A percentile compares a stretch with the other conserved stretches of the same genome.
Evolutionary conservation across 2,113 vertebrate species (phyloP).

Genomic region (Candoia aspera): DNA sequence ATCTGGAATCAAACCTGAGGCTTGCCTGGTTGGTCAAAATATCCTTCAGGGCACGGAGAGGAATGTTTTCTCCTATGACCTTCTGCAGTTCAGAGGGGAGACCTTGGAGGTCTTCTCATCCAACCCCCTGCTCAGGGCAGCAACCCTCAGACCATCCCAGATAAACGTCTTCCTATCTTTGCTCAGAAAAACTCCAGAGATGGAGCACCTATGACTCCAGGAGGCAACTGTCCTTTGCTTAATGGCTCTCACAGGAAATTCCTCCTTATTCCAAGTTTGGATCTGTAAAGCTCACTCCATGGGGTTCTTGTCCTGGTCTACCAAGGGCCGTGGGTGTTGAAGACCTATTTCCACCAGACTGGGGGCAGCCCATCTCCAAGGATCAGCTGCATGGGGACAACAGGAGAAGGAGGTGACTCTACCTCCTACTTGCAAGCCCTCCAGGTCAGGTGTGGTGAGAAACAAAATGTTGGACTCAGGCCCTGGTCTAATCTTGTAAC

Average conservation of each 20-base stretch:
- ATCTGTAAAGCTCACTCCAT: background rate
- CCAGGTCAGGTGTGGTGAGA: no score
- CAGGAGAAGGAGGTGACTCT: no score
- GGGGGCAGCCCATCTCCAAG: no score
- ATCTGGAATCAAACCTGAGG: background rate
- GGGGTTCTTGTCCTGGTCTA: background rate
- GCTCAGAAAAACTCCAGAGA: background rate
- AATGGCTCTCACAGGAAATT: no score
- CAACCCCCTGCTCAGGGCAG: background rate
- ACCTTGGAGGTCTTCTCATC: background rate
- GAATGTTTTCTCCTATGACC: background rate
- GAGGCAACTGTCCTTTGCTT: background rate
- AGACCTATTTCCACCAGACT: no score
- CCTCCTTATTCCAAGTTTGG: background rate
- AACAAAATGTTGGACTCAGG: no score
- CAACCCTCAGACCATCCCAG: no score
- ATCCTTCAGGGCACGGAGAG: background rate
- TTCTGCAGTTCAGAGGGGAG: background rate
- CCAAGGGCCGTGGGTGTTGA: background rate
- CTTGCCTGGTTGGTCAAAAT: background rate
- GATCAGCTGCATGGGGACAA: no score
- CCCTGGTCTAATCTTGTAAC: no score
- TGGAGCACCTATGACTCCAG: background rate
- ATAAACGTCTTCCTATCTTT: background rate
- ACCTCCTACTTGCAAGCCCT: no score